These are phyloP conservation scores for Daphoenositta chrysoptera DNA, from an alignment of 2,113 vertebrate species.

Conservation along the genomic window DNA sequence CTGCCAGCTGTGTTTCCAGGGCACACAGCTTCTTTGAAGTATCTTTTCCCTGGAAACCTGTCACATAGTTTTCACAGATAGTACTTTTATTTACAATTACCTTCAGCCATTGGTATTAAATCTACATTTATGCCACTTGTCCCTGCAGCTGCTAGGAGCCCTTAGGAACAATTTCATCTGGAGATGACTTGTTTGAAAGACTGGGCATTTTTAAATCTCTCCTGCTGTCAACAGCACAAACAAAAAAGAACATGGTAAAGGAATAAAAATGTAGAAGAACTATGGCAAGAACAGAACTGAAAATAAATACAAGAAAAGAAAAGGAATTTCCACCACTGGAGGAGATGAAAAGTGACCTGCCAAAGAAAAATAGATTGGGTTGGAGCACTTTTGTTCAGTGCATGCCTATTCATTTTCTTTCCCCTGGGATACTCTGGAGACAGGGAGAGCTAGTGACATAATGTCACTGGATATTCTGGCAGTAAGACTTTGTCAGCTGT, in stretches of 20 bases:
- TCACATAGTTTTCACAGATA: neutral
- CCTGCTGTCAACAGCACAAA: neutral
- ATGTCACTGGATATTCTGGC: neutral
- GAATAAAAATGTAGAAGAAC: neutral
- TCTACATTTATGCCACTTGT: conserved; percentile 11
- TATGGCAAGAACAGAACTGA: neutral
- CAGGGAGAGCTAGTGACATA: neutral
- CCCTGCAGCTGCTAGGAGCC: neutral
- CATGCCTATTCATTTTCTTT: neutral
- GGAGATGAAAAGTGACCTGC: neutral
- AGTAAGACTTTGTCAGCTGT: neutral
- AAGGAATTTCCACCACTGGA: neutral
- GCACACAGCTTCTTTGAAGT: neutral
- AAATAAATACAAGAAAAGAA: neutral
- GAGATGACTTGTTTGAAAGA: neutral
- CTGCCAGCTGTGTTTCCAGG: neutral
- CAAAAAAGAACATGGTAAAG: neutral
- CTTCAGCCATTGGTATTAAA: conserved; percentile 14
- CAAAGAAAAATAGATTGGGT: neutral
- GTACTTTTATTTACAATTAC: neutral
- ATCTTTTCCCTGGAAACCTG: neutral
- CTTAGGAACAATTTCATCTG: neutral
- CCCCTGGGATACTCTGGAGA: neutral
- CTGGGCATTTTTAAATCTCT: conserved; percentile 2
- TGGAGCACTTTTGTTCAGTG: neutral